A percentile compares a stretch with the other conserved stretches of the same genome.
These are phyloP conservation scores for Steinernema carpocapsae DNA, from an alignment of 2,888 invertebrate genomes.

Conservation along the genomic window DNA sequence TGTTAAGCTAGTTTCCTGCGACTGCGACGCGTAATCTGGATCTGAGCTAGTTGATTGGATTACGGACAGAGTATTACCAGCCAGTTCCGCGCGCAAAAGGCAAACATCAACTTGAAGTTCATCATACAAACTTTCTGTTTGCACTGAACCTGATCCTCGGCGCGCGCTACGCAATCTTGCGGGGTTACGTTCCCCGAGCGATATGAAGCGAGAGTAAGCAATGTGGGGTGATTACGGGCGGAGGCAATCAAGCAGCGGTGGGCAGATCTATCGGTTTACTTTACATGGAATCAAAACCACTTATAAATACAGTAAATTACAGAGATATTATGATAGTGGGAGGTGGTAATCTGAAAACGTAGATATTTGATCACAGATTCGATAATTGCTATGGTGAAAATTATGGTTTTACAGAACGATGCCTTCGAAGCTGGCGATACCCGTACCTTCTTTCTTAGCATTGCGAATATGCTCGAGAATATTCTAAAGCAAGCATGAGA, in stretches of 20 bases:
- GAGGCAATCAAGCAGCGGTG: not conserved
- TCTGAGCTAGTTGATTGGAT: constrained; percentile 33
- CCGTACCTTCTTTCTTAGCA: not conserved
- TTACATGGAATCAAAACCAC: not conserved
- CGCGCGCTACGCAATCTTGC: not conserved
- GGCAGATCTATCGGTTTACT: not conserved
- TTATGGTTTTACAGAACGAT: constrained; percentile 14
- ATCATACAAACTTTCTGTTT: constrained; percentile 30
- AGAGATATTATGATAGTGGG: constrained; percentile 2
- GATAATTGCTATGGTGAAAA: not conserved
- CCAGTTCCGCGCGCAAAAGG: constrained; percentile 35
- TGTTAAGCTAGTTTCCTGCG: constrained; percentile 29
- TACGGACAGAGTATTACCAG: constrained; percentile 31
- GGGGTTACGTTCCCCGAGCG: not conserved
- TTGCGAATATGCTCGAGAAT: constrained; percentile 41
- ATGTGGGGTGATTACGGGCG: too few species aligned
- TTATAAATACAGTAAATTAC: not conserved
- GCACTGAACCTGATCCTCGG: constrained; percentile 32
- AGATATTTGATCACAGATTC: constrained; percentile 26
- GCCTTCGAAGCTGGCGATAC: constrained; percentile 27
- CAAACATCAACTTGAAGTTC: constrained; percentile 28
- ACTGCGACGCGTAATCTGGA: constrained; percentile 29
- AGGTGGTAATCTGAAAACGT: constrained; percentile 7
- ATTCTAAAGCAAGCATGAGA: constrained; percentile 24
- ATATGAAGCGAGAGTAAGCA: too few species aligned